Evolutionary conservation across 2,888 invertebrate genomes (phyloP), one percentile per base, ranked within the genome.

Genomic region (Acronicta psi): DNA sequence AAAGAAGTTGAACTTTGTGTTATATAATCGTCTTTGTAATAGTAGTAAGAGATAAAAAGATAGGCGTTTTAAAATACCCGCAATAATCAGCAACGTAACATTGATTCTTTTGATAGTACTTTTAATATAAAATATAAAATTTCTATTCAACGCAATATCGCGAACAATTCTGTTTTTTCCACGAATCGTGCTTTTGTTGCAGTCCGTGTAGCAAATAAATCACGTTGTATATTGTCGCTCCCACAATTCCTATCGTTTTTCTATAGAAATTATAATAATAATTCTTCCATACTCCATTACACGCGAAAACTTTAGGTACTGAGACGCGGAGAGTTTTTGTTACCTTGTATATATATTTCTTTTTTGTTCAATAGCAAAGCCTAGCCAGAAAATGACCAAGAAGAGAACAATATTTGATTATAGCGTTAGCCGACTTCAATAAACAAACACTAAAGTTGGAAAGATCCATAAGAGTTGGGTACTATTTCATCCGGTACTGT

Each of bases 241-340:
- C 63, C 72, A 82, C 77, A 81, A 76, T 79, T 76, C 73, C 65
- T 77, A 77, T 75, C 77, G 75, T 80, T 82, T 81, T 82, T 82
- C 82, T 80, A 80, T 79, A 81, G 83, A 83, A 83, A 85, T 83
- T 85, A 85, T 80, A 69, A 83, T 82, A 83, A 88, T 88, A 88
- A 85, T 86, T 88, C 88, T 81, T 87, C 80, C 85, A 86, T 83
- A 80, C 81, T 80, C 85, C 85, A 87, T 83, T 87, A 85, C 81
- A 79, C 87, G 78, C 79, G 80, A 72, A 80, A 83, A 84, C 79
- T 87, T 85, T 67, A 56, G 67, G 55, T 37, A 55, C 54, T 61
- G 64, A 59, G 64, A 68, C 45, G 20, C 49, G 57, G 55, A 59
- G 54, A 54, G 73, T 54, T 47, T 69, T 50, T 57, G 40, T 62